Percentiles rank a stretch among this genome's conserved stretches.
These are phyloP conservation scores for Pteronotus mesoamericanus DNA, from an alignment of 2,797 vertebrate species.

Conservation along the genomic window DNA sequence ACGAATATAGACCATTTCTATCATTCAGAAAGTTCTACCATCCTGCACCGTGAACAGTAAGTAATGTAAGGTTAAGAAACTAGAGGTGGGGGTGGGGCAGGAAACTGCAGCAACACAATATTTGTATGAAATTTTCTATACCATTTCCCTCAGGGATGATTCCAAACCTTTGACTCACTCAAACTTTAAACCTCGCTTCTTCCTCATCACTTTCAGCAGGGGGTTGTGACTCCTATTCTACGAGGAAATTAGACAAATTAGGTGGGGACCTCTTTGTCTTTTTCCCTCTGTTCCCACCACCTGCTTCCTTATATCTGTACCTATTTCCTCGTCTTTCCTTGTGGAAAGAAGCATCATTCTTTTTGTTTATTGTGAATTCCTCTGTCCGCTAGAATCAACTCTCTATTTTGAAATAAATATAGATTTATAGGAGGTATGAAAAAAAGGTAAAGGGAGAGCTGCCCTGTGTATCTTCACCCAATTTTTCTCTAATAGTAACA, in stretches of 20 bases:
- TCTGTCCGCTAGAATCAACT: not conserved
- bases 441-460: not conserved
- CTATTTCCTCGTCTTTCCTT: not conserved
- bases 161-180: not conserved
- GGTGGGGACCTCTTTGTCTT: not conserved
- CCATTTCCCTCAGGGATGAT: not conserved
- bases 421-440: not conserved
- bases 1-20: not conserved
- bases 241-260: not conserved
- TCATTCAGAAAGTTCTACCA: not conserved
- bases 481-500: not conserved
- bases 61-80: not conserved
- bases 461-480: not conserved
- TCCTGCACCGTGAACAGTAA: not conserved
- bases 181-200: not conserved
- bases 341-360: not conserved
- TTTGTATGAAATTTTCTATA: not conserved
- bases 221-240: not conserved
- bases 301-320: not conserved
- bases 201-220: not conserved
- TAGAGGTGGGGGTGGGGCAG: not conserved
- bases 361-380: not conserved
- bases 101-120: not conserved
- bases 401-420: not conserved
- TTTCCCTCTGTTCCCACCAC: not conserved